Percentiles rank a stretch among this genome's conserved stretches.
phyloP scores from a whole-genome alignment of 2,797 vertebrate species.

The Simalia tracyae region DNA sequence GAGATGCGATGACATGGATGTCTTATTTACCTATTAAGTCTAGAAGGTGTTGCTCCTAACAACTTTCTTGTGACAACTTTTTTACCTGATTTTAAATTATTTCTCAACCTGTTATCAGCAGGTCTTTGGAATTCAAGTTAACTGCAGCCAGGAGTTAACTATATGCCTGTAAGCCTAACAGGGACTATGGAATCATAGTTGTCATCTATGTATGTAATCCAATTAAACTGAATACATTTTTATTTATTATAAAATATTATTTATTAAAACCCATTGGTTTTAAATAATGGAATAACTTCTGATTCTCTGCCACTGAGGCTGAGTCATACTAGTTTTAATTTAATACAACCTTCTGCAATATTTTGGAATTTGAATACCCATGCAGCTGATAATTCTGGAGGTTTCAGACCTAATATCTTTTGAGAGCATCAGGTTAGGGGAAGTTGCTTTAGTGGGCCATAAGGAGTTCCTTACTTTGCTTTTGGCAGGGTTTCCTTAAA shows the following conservation, averaged over 20 bases:
- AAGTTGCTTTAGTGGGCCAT: constrained; percentile 39
- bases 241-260: no score
- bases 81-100: background rate
- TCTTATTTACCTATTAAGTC: no score
- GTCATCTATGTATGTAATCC: background rate
- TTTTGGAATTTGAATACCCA: no score
- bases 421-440: background rate
- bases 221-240: no score
- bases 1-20: no score
- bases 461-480: constrained; percentile 42
- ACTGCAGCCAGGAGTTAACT: background rate
- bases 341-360: no score
- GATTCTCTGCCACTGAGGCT: no score
- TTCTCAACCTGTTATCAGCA: background rate
- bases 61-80: background rate
- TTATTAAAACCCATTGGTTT: background rate
- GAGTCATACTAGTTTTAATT: no score
- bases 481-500: background rate
- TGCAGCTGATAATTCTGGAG: no score
- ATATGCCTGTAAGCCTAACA: background rate
- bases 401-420: no score
- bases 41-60: background rate
- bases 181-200: background rate
- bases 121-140: background rate
- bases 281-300: background rate